Conservation (phyloP, 2,113 vertebrate species). For the Albula glossodonta region DNA sequence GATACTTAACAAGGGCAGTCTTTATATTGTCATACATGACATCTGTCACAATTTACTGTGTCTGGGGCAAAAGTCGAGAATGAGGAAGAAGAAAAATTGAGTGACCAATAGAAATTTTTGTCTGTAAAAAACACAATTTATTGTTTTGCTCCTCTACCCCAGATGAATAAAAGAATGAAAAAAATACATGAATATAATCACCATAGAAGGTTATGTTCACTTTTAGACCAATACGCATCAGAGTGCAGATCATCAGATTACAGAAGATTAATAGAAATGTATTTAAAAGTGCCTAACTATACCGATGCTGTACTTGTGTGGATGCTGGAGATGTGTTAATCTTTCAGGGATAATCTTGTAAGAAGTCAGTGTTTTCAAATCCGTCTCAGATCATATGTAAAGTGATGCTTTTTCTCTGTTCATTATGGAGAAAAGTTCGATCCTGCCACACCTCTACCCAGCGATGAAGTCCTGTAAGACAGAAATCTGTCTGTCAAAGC, state of each 20-base stretch:
- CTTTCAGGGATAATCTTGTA: slow-evolving; percentile 46
- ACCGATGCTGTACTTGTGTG: slow-evolving; percentile 58
- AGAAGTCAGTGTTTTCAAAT: slow-evolving; percentile 46
- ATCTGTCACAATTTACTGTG: too few relatives aligned
- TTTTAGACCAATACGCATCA: background rate
- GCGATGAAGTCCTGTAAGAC: background rate
- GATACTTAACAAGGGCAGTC: too few relatives aligned
- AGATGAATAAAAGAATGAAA: background rate
- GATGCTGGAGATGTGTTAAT: slow-evolving; percentile 51
- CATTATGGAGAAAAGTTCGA: too few relatives aligned
- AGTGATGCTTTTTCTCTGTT: slow-evolving; percentile 21
- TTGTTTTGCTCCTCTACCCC: too few relatives aligned
- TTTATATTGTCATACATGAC: too few relatives aligned
- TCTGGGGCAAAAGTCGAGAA: too few relatives aligned
- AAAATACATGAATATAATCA: too few relatives aligned
- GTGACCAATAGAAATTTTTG: too few relatives aligned
- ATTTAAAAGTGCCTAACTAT: slow-evolving; percentile 77
- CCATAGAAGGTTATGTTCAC: background rate
- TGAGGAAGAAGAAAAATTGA: too few relatives aligned
- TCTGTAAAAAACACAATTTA: too few relatives aligned
- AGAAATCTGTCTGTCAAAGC: background rate
- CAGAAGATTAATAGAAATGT: slow-evolving; percentile 44
- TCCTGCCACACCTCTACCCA: background rate
- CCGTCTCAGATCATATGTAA: slow-evolving; percentile 38
- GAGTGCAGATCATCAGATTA: slow-evolving; percentile 24